Base-by-base conservation (phyloP, 2,888 invertebrate genomes). In the Agrotis ipsilon region DNA sequence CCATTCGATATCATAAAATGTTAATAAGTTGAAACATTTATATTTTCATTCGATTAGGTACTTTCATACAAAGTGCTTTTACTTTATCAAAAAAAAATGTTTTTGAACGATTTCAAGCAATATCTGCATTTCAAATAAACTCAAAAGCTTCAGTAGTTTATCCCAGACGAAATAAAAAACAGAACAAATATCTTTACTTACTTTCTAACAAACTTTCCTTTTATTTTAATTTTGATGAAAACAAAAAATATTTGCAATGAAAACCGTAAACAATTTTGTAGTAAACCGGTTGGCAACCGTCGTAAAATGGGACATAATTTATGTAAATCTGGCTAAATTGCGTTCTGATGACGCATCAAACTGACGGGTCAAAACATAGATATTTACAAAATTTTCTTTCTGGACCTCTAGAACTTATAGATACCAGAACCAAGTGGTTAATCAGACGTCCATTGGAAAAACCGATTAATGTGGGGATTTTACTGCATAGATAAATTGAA, bases 291-390 rank as follows among this genome's bases (percentile, higher is more conserved):
- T 5, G 21, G 39, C 24, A 39, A 39, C 46, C 43, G 62, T 62
- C 68, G 58, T 71, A 80, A 70, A 74, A 74, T 65, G 32, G 11
- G 18, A 32, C 54, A 68, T 67, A 65, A 74, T 79, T 70, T 58
- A 59, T 78, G 19, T 57, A 57, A 66, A 72, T 57, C n/a, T 11
- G 48, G 54, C 54, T 55, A 60, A 57, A 66, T 24, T 71, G 59
- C 46, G 24, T 43, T 11, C 49, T 7, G 52, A 49, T n/a, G 55
- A 61, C 64, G 18, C n/a, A n/a, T n/a, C n/a, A n/a, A n/a, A n/a
- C n/a, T 54, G 51, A 18, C 18, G 18, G 3, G 27, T 27, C 9
- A 11, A 24, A 52, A 18, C 11, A 18, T 24, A 3, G 7, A 9
- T 3, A 11, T 27, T 54, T 11, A 11, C 3, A 54, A 52, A 24